Evolutionary conservation across 2,797 vertebrate species (phyloP).

Genomic region (Acipenser ruthenus): DNA sequence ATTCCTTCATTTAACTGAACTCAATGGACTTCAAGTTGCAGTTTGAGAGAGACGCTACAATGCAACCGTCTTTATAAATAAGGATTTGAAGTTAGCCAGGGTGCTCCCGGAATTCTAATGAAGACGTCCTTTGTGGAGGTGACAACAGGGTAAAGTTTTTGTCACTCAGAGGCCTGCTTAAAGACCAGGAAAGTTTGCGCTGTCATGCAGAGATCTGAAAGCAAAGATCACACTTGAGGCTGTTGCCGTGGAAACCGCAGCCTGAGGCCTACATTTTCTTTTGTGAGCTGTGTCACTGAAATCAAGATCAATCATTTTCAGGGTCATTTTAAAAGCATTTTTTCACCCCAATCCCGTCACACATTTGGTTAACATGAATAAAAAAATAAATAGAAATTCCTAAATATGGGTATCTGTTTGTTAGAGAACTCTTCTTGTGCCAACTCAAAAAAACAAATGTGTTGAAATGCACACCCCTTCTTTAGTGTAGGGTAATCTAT

Average conservation of each 20-base stretch:
- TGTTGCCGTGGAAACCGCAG: slow-evolving; percentile 38
- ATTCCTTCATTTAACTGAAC: slow-evolving; percentile 35
- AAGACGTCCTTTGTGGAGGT: slow-evolving; percentile 62
- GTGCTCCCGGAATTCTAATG: slow-evolving; percentile 60
- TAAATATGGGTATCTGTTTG: too few species aligned
- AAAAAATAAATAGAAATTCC: too few species aligned
- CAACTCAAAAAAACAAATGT: too few species aligned
- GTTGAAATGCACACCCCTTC: too few species aligned
- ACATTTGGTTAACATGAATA: not conserved
- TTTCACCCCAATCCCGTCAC: not conserved
- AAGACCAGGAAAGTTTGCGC: slow-evolving; percentile 41
- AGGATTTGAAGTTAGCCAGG: slow-evolving; percentile 38
- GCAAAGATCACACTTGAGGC: slow-evolving; percentile 39
- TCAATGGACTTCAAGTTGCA: slow-evolving; percentile 27
- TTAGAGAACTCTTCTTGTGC: too few species aligned
- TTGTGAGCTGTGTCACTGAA: slow-evolving; percentile 37
- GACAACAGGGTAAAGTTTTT: slow-evolving; percentile 45
- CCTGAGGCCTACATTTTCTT: slow-evolving; percentile 31
- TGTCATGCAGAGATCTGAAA: slow-evolving; percentile 34
- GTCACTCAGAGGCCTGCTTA: slow-evolving; percentile 48
- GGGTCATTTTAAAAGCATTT: slow-evolving; percentile 2
- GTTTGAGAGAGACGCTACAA: slow-evolving; percentile 31
- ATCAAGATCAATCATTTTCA: slow-evolving; percentile 32
- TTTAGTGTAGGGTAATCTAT: too few species aligned
- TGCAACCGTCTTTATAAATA: slow-evolving; percentile 51